Base-by-base conservation (phyloP, 2,797 vertebrate genomes). In the Gambusia yucatana region DNA sequence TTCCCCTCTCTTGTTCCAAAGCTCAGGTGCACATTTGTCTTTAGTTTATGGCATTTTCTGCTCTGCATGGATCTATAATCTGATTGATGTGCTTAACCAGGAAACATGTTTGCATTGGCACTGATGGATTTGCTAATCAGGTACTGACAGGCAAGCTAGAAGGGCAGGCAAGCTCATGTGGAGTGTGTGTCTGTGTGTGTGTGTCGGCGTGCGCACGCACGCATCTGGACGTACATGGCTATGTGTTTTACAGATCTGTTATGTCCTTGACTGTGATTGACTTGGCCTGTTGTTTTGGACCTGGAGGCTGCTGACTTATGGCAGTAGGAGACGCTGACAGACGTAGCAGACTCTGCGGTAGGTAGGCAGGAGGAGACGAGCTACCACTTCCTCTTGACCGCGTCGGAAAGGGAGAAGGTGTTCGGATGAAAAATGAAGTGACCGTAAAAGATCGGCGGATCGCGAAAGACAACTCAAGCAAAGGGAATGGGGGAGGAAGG, bases 81-180 rank as follows among this genome's bases (percentile, higher is more conserved):
- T 79, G 76, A 77, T 85, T 63, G 17, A 57, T 20, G 76, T 74
- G 88, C 84, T 86, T 83, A 87, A 89, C 89, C 78, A 88, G 82
- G 87, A 90, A 89, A 87, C 86, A 80, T 91, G 88, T 91, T 91
- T 91, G 86, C 84, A 80, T 90, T 92, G 93, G 90, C 82, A 55
- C 83, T 0, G 25, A 43, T 57, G 72, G 80, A 75, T 83, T 84
- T 14, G 25, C 81, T 90, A 92, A 94, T 92, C 87, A 88, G 87
- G 77, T 88, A 79, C 50, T 91, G 92, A 92, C 91, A 91, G 89
- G 22, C 0, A 86, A 73, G 73, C 83, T 81, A 87, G 75, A 69
- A 48, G 77, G 78, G 83, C 9, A 73, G 61, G 47, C 4, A 75
- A 80, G 82, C 69, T 72, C 20, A 33, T 48, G 3, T 61, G 69